Evolutionary conservation across 2,888 invertebrate species (phyloP).

Genomic region (Drosophila kambysellisi): DNA sequence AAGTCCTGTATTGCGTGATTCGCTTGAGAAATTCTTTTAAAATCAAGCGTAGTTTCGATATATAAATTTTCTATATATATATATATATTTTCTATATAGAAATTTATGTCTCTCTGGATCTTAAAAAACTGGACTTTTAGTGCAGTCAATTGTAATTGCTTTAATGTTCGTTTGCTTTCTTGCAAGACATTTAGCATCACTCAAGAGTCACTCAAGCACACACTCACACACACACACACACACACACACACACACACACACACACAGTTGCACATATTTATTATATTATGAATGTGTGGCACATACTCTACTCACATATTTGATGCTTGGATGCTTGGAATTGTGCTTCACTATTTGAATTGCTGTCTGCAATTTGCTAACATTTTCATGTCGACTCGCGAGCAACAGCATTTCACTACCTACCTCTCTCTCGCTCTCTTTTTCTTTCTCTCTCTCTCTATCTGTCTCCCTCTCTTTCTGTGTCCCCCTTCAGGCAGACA

Average conservation of each 20-base stretch:
- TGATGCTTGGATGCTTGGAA: slow-evolving; percentile 33
- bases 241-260: slow-evolving; percentile 3
- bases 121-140: slow-evolving; percentile 11
- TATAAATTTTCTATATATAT: neutral
- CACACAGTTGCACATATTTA: slow-evolving; percentile 22
- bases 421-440: neutral
- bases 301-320: slow-evolving; percentile 48
- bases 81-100: neutral
- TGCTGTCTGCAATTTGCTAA: slow-evolving; percentile 53
- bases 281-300: slow-evolving; percentile 52
- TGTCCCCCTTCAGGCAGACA: neutral
- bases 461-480: neutral
- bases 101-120: neutral
- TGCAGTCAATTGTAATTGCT: slow-evolving; percentile 32
- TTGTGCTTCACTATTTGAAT: slow-evolving; percentile 45
- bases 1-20: neutral
- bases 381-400: slow-evolving; percentile 36
- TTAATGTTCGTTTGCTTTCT: slow-evolving; percentile 40
- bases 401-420: slow-evolving; percentile 18
- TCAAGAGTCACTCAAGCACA: slow-evolving; percentile 29
- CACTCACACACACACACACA: neutral
- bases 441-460: too few relatives aligned
- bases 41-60: neutral
- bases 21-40: neutral
- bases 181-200: slow-evolving; percentile 40